These are phyloP conservation scores for Leptinotarsa texana DNA, from an alignment of 1,140 invertebrate species.

Conservation along the genomic window DNA sequence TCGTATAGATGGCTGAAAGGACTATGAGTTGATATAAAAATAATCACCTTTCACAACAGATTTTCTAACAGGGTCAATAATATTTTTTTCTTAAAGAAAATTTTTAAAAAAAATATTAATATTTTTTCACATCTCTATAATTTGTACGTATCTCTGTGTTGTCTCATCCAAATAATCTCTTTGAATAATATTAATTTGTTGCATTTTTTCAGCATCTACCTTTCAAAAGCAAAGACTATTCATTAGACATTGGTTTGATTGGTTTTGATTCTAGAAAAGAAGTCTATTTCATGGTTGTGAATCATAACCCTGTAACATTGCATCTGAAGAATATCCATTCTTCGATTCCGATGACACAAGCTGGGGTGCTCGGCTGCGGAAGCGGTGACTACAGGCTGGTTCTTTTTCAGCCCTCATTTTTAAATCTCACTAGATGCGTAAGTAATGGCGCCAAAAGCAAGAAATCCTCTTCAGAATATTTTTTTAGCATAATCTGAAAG, in stretches of 20 bases:
- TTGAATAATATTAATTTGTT: not conserved
- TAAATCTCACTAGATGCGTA: slow-evolving; percentile 58
- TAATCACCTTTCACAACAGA: too few relatives aligned
- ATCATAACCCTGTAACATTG: slow-evolving; percentile 76
- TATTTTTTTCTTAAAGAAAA: too few relatives aligned
- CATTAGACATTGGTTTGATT: slow-evolving; percentile 77
- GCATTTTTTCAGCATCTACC: slow-evolving; percentile 57
- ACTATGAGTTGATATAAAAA: not conserved
- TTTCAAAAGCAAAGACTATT: slow-evolving; percentile 59
- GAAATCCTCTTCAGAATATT: slow-evolving; percentile 14
- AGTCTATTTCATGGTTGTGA: slow-evolving; percentile 73
- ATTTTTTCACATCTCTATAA: too few relatives aligned
- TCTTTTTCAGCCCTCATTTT: slow-evolving; percentile 57
- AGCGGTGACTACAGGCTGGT: slow-evolving; percentile 63
- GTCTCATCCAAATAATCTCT: too few relatives aligned
- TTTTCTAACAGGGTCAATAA: too few relatives aligned
- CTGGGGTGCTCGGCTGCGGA: slow-evolving; percentile 73
- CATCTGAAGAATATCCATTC: slow-evolving; percentile 69
- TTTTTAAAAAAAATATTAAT: too few relatives aligned
- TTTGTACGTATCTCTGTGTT: too few relatives aligned
- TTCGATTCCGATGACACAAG: slow-evolving; percentile 68
- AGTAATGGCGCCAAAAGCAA: slow-evolving; percentile 34
- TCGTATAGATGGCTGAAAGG: too few relatives aligned
- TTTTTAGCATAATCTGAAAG: slow-evolving; percentile 62
- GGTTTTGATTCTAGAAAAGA: slow-evolving; percentile 69